These are phyloP conservation scores for Mellilla xanthometata DNA, from an alignment of 2,888 invertebrate species.

Conservation along the genomic window DNA sequence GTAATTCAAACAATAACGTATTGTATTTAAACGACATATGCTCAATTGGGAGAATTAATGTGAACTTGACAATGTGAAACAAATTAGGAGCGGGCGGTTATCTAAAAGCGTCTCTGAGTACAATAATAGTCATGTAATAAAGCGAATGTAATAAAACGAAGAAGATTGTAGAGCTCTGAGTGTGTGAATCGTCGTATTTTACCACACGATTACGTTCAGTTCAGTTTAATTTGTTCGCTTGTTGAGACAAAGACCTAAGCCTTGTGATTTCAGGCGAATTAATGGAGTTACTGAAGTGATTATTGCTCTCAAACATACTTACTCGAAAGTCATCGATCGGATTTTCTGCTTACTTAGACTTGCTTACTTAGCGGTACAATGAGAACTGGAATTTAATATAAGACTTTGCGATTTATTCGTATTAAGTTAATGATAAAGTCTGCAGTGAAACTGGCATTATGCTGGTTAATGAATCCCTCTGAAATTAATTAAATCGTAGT, in stretches of 20 bases:
- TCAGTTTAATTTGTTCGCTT: slow-evolving; percentile 41
- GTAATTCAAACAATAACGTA: slow-evolving; percentile 23
- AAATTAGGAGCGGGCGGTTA: slow-evolving; percentile 10
- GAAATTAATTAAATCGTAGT: slow-evolving; percentile 63
- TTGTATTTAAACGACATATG: slow-evolving; percentile 20
- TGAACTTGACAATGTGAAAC: slow-evolving; percentile 21
- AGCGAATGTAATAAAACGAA: slow-evolving; percentile 20
- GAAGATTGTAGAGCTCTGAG: slow-evolving; percentile 16
- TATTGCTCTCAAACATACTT: too few relatives aligned
- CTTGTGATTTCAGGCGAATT: slow-evolving; percentile 38
- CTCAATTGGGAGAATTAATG: slow-evolving; percentile 26
- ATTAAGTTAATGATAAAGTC: too few relatives aligned
- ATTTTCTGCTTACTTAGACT: too few relatives aligned
- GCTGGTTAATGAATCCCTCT: too few relatives aligned
- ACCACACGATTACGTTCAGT: slow-evolving; percentile 39
- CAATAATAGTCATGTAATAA: slow-evolving; percentile 17
- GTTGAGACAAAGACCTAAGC: slow-evolving; percentile 36
- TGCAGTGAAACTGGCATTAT: too few relatives aligned
- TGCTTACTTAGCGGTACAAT: too few relatives aligned
- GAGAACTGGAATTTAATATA: too few relatives aligned
- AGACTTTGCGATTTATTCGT: too few relatives aligned
- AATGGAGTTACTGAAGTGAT: slow-evolving; percentile 24
- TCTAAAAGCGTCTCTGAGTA: slow-evolving; percentile 17
- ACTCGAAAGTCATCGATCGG: too few relatives aligned
- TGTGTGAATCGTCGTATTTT: slow-evolving; percentile 26